Evolutionary conservation across 2,113 vertebrate genomes (phyloP), one percentile per base, ranked within the genome.

Genomic region (human): DNA sequence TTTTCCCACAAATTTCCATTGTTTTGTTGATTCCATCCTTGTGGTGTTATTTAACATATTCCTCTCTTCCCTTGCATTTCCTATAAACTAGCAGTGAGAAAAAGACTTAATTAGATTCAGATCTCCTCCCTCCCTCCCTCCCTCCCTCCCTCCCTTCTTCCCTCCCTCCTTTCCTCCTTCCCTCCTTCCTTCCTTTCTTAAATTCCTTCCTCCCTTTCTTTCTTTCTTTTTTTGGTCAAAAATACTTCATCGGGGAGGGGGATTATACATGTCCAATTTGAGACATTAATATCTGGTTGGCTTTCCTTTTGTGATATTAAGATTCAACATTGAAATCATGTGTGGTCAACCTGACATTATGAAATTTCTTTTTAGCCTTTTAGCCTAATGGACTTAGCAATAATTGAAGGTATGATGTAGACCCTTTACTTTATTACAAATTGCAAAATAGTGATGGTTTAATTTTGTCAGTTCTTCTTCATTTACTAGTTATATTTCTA

Each of bases 1-100:
- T 83, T 83, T 82, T 48, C 16, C 80, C 16, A 92, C 20, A 43
- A 83, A 84, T 83, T 84, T 83, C 50, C 32, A 59, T 72, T 45
- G 22, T 72, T 72, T 48, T 18, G 16, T 20, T 73, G 35, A 70
- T 38, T 89, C 14, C 6, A 12, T 50, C 70, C 13, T 50, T 32
- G 35, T 61, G 18, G 35, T 73, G 64, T 16, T 32, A 30, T 81
- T 81, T 72, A 70, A 50, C 43, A 50, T 9, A 11, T 86, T 48
- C 32, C 45, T n/a, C 43, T 70, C 13, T 78, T n/a, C 38, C 12
- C 75, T 32, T 18, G 32, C 50, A 48, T n/a, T 50, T 68, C 61
- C 32, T 85, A 16, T 35, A 66, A 85, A 66, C 2, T 55, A 52
- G 48, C 18, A 25, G 11, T 38, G 35, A 12, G 50, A 38, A n/a